Evolutionary conservation across 2,888 invertebrate species (phyloP).

Genomic region (Apotomis betuletana): DNA sequence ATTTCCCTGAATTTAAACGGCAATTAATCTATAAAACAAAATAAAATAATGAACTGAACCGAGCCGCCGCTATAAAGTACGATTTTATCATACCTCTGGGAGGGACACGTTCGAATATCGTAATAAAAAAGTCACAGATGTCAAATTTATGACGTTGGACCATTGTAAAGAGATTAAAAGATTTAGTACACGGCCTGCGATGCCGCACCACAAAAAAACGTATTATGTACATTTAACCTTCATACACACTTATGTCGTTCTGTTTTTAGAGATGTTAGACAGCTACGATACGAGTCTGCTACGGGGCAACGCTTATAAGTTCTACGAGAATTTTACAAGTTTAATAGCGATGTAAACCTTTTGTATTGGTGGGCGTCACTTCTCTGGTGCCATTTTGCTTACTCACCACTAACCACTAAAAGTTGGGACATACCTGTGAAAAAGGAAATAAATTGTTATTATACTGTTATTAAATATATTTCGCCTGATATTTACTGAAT

Average conservation of each 20-base stretch:
- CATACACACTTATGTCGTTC: slow-evolving; percentile 50
- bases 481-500: too few species aligned
- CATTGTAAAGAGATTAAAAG: slow-evolving; percentile 83
- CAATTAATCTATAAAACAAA: slow-evolving; percentile 74
- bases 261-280: slow-evolving; percentile 40
- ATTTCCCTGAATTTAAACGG: slow-evolving; percentile 49
- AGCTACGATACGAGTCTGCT: slow-evolving; percentile 50
- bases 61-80: slow-evolving; percentile 76
- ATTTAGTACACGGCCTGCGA: slow-evolving; percentile 71
- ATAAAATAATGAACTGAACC: slow-evolving; percentile 80
- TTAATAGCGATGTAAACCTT: slow-evolving; percentile 63
- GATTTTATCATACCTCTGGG: slow-evolving; percentile 82
- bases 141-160: slow-evolving; percentile 82
- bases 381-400: slow-evolving; percentile 13
- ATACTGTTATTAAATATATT: too few species aligned
- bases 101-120: slow-evolving; percentile 81
- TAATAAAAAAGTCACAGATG: slow-evolving; percentile 83
- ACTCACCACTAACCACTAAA: slow-evolving; percentile 26
- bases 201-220: slow-evolving; percentile 25
- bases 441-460: slow-evolving; percentile 22
- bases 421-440: slow-evolving; percentile 37
- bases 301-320: slow-evolving; percentile 48
- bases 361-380: slow-evolving; percentile 51
- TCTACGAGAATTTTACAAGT: slow-evolving; percentile 65
- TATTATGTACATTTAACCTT: slow-evolving; percentile 6